Evolutionary conservation across 2,888 invertebrate genomes (phyloP).

Genomic region (Phrixothrix hirtus): DNA sequence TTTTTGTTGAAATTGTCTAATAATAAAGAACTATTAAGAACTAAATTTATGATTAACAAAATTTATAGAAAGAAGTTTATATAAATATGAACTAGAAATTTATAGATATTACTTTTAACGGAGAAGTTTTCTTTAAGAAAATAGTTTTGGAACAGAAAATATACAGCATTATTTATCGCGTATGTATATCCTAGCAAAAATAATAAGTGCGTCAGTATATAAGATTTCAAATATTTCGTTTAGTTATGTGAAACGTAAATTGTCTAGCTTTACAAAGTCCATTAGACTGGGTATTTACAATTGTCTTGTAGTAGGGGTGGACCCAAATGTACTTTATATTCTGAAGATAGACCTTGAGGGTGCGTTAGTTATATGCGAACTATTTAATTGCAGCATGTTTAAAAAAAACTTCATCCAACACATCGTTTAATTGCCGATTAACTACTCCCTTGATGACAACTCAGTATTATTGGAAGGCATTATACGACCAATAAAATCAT

Average conservation of each 20-base stretch:
- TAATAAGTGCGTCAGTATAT: constrained; percentile 21
- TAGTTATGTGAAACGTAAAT: constrained; percentile 34
- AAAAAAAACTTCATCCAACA: constrained; percentile 49
- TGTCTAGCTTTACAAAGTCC: constrained; percentile 44
- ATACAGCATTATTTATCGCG: constrained; percentile 7
- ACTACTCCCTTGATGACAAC: constrained; percentile 51
- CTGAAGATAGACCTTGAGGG: constrained; percentile 35
- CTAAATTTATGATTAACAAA: no score
- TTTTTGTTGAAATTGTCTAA: no score
- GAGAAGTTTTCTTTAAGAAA: no score
- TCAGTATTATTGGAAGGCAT: constrained; percentile 47
- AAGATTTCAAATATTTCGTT: constrained; percentile 12
- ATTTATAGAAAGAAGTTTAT: no score
- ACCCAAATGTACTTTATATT: constrained; percentile 42
- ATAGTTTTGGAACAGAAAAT: constrained; percentile 10
- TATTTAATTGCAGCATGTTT: constrained; percentile 28
- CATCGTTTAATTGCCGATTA: constrained; percentile 55
- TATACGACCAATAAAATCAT: constrained; percentile 54
- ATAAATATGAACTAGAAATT: no score
- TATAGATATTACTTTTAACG: no score
- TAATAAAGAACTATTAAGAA: no score
- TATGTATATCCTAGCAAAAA: no score
- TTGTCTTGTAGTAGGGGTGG: constrained; percentile 36
- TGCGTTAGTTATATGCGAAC: constrained; percentile 33
- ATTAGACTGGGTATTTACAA: constrained; percentile 45